Evolutionary conservation across 2,113 vertebrate genomes (phyloP).

Genomic region (Micronisus gabar): DNA sequence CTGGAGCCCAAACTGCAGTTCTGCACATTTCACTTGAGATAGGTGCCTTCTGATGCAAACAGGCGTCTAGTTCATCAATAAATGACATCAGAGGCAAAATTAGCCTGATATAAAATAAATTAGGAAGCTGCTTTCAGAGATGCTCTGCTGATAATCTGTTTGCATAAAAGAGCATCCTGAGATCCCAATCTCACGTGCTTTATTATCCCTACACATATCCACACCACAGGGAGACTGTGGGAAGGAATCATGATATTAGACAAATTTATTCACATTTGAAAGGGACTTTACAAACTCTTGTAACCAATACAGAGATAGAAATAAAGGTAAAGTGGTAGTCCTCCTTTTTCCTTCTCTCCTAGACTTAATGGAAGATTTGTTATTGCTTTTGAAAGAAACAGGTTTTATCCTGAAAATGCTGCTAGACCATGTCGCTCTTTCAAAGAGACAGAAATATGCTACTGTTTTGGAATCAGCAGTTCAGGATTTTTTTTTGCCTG

Average conservation of each 20-base stretch:
- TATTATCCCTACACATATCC: background rate
- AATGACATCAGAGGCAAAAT: background rate
- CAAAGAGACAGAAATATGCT: background rate
- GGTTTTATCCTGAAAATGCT: background rate
- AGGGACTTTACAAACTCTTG: background rate
- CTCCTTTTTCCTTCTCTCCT: background rate
- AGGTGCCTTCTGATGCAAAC: background rate
- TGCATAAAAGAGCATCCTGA: background rate
- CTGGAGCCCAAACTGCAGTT: background rate
- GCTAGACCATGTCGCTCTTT: background rate
- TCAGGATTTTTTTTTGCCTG: background rate
- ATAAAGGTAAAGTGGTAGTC: background rate
- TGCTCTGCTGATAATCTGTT: background rate
- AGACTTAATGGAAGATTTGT: background rate
- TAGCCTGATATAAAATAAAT: background rate
- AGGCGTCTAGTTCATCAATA: background rate
- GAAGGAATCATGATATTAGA: background rate
- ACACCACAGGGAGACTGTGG: rapidly evolving
- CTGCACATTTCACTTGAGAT: rapidly evolving
- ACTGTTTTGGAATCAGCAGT: background rate
- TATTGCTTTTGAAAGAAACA: background rate
- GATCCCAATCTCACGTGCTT: rapidly evolving
- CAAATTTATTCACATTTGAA: background rate
- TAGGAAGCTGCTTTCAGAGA: background rate
- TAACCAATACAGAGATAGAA: background rate